Percentiles rank a stretch among this genome's conserved stretches.
Conservation (phyloP, 1,140 invertebrate genomes). For the Coptotermes formosanus region DNA sequence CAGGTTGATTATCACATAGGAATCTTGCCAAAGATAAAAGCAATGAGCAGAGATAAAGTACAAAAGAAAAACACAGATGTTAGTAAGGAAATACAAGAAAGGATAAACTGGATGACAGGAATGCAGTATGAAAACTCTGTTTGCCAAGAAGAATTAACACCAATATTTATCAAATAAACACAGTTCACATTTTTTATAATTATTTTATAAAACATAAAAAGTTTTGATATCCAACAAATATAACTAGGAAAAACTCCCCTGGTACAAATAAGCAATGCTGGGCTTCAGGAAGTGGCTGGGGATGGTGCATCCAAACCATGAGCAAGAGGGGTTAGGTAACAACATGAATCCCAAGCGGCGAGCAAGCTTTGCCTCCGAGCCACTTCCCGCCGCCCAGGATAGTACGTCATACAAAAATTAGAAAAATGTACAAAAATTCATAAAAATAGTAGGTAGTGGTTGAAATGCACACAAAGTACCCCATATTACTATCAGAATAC, state of each 20-base stretch:
- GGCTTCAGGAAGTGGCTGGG: slow-evolving; percentile 28
- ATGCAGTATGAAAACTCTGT: slow-evolving; percentile 33
- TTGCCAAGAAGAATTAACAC: slow-evolving; percentile 38
- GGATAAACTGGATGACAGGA: background rate
- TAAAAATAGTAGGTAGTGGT: slow-evolving; percentile 39
- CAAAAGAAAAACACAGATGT: slow-evolving; percentile 2
- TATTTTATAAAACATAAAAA: slow-evolving; percentile 40
- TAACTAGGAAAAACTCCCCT: slow-evolving; percentile 38
- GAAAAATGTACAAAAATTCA: slow-evolving; percentile 41
- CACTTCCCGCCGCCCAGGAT: slow-evolving; percentile 35
- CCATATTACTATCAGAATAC: slow-evolving; percentile 37
- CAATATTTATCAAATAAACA: slow-evolving; percentile 40
- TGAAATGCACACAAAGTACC: slow-evolving; percentile 40
- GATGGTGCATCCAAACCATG: slow-evolving; percentile 22
- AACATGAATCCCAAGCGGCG: slow-evolving; percentile 4
- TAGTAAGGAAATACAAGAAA: background rate
- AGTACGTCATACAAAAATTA: slow-evolving; percentile 38
- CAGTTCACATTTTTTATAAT: slow-evolving; percentile 39
- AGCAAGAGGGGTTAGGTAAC: slow-evolving; percentile 26
- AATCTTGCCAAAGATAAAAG: slow-evolving; percentile 17
- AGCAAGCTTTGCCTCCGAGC: slow-evolving; percentile 27
- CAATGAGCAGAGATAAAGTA: background rate
- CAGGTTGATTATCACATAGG: slow-evolving; percentile 15
- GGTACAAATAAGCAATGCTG: slow-evolving; percentile 37
- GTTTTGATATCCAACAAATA: slow-evolving; percentile 39